These are phyloP conservation scores for Intellagama lesueurii DNA, from an alignment of 2,797 vertebrate species.

Conservation along the genomic window DNA sequence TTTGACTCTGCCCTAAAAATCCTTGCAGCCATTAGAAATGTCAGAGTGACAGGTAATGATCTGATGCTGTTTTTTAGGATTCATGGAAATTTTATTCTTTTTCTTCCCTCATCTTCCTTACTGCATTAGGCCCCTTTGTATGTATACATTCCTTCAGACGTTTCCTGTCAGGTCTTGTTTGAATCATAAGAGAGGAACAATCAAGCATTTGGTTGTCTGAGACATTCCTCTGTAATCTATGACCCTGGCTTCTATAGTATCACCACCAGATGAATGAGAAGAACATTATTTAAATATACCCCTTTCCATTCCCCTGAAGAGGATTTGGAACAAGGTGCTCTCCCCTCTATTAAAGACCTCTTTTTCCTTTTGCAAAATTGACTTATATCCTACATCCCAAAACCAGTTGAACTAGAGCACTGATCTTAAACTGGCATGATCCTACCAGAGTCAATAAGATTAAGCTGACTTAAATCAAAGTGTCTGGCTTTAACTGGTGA, in stretches of 20 bases:
- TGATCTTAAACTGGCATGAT: constrained; percentile 7
- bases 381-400: background rate
- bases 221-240: constrained; percentile 34
- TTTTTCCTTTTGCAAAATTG: constrained; percentile 25
- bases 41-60: constrained; percentile 56
- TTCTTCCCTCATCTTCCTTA: no score
- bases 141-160: no score
- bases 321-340: background rate
- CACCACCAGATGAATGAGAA: constrained; percentile 13
- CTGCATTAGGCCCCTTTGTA: no score
- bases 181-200: constrained; percentile 43
- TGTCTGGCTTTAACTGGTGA: background rate
- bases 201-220: constrained; percentile 40
- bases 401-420: background rate
- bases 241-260: constrained; percentile 43
- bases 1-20: constrained; percentile 61
- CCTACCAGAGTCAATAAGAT: background rate
- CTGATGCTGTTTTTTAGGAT: constrained; percentile 58
- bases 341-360: background rate
- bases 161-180: no score
- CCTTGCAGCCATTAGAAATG: constrained; percentile 47
- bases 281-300: constrained; percentile 20
- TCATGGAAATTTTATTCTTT: constrained; percentile 15
- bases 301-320: constrained; percentile 27
- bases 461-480: background rate